Conservation (phyloP, 1,140 invertebrate genomes). For the Octopus sinensis region DNA sequence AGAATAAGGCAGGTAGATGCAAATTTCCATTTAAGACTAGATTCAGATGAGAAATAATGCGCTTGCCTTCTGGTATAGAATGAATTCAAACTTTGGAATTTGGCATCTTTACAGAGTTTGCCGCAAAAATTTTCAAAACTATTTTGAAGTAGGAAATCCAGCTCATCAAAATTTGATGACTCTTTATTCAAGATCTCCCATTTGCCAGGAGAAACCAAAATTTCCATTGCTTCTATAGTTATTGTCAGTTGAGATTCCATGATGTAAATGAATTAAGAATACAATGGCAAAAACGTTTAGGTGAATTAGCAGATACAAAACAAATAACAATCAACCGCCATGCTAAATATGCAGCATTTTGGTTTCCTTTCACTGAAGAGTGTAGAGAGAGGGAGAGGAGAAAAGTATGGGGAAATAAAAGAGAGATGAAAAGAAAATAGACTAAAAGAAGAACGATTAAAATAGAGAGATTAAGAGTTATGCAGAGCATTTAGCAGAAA, state of each 20-base stretch:
- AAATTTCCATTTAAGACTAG: constrained; percentile 7
- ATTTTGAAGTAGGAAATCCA: constrained; percentile 8
- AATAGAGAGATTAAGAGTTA: no score
- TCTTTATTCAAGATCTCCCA: background rate
- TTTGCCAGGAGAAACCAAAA: background rate
- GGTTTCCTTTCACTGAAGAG: no score
- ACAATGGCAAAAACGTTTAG: no score
- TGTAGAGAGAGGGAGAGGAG: no score
- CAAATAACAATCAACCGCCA: no score
- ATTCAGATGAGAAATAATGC: background rate
- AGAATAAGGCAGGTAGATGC: background rate
- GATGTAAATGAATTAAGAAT: no score
- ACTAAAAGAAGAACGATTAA: no score
- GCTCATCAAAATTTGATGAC: background rate
- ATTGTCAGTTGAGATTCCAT: background rate
- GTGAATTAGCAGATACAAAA: no score
- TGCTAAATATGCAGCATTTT: no score
- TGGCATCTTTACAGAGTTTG: background rate
- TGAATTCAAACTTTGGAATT: background rate
- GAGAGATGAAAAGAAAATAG: no score
- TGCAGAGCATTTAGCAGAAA: no score
- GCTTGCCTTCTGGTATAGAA: background rate
- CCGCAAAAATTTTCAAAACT: background rate
- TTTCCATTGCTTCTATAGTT: background rate
- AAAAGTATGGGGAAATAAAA: no score